Evolutionary conservation across 2,113 vertebrate species (phyloP).

Genomic region (Anoura caudifer): DNA sequence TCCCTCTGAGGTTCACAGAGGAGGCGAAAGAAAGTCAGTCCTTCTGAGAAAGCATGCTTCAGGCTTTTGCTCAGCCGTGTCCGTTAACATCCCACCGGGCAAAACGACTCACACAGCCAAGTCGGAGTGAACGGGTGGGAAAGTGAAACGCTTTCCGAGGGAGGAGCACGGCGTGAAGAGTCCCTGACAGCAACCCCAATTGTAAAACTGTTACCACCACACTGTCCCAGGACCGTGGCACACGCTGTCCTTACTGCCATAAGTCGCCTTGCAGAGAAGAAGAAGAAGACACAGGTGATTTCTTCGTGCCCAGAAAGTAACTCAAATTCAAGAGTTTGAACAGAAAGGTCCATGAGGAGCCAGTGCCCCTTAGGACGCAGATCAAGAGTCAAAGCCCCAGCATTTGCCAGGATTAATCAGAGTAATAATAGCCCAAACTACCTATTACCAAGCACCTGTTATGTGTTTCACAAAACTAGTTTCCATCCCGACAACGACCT

Average conservation of each 20-base stretch:
- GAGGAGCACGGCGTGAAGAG: accelerated
- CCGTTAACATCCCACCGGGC: neutral
- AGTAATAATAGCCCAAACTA: accelerated
- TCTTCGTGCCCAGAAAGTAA: neutral
- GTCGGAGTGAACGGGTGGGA: neutral
- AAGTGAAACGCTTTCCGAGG: neutral
- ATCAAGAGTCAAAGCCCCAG: neutral
- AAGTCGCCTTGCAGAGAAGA: neutral
- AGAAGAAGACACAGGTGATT: neutral
- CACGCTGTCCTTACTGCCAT: neutral
- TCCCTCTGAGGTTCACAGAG: neutral
- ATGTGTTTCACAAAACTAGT: neutral
- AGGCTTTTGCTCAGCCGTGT: neutral
- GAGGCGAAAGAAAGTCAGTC: neutral
- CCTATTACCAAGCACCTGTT: neutral
- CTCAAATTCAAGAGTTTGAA: neutral
- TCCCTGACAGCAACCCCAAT: neutral
- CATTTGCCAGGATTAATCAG: neutral
- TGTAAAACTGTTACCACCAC: accelerated
- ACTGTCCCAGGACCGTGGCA: neutral
- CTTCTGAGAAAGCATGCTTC: neutral
- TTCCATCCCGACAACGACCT: neutral
- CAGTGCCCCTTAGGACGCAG: accelerated
- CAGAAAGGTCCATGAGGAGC: neutral
- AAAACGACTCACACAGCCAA: neutral